Evolutionary conservation across 2,888 invertebrate genomes (phyloP).

Genomic region (Catonia carolina): DNA sequence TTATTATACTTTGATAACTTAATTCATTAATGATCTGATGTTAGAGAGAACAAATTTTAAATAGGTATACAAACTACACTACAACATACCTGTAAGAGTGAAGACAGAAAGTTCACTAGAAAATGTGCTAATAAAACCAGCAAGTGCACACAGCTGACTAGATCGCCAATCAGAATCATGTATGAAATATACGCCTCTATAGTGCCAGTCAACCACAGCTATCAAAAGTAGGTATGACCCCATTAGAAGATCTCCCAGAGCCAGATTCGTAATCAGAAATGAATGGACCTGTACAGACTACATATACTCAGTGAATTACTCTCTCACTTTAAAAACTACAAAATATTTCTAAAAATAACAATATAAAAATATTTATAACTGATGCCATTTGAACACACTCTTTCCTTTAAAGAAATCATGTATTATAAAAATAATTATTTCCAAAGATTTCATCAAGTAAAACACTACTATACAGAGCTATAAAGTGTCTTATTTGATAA

Average conservation of each 20-base stretch:
- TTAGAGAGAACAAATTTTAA: too few species aligned
- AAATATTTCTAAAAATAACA: too few species aligned
- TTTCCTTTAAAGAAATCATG: too few species aligned
- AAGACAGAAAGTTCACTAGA: constrained; percentile 42
- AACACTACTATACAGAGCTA: too few species aligned
- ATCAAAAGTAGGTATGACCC: constrained; percentile 42
- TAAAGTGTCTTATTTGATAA: too few species aligned
- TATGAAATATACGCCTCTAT: constrained; percentile 44
- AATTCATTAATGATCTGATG: too few species aligned
- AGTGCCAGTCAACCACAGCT: constrained; percentile 40
- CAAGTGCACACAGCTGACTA: constrained; percentile 39
- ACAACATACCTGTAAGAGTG: constrained; percentile 40
- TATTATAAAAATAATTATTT: too few species aligned
- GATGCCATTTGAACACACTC: too few species aligned
- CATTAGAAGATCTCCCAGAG: constrained; percentile 42
- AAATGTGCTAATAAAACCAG: constrained; percentile 42
- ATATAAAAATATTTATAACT: too few species aligned
- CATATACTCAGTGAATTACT: background rate
- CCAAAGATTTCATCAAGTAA: too few species aligned
- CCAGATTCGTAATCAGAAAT: constrained; percentile 42
- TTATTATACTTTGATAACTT: too few species aligned
- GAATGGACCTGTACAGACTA: constrained; percentile 43
- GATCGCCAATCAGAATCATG: constrained; percentile 40
- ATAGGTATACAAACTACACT: too few species aligned
- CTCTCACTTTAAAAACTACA: background rate